Evolutionary conservation across 2,797 vertebrate species (phyloP), one percentile per base, ranked within the genome.

Genomic region (Arctocebus calabarensis): DNA sequence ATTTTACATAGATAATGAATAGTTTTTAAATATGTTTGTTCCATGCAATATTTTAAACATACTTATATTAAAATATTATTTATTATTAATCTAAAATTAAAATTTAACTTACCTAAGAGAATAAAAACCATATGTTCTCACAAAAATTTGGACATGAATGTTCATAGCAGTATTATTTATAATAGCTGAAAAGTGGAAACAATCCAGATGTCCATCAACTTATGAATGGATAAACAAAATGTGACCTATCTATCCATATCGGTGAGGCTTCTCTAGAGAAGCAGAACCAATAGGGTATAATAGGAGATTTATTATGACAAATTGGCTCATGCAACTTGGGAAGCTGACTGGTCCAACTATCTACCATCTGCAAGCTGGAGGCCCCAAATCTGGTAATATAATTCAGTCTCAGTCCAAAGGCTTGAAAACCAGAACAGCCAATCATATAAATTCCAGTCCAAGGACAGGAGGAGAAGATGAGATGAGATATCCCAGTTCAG

Each of bases 31-130:
- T 70, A 74, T n/a, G 14, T 86, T 91, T 91, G 57, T 68, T 32
- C 11, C 27, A 82, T 73, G 79, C 2, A 73, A 55, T 93, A 66
- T 55, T 78, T 82, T 62, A 93, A 25, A 68, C 19, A 73, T 43
- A 85, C 3, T 85, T 71, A 27, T 17, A 71, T 77, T 87, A 43
- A 92, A 92, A 84, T 84, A 77, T 84, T 84, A 71, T 62, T 85
- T 23, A 70, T 74, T 75, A 0, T 71, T 94, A 43, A 75, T 62
- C 84, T 86, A 57, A 93, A 94, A 94, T 88, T 91, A 78, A 88
- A 93, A 85, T 61, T 83, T 77, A 87, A 91, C 59, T 19, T 66
- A 86, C 23, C 66, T 70, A 37, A 25, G 37, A 84, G 59, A 84
- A 94, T 37, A 55, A 25, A 95, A 91, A 88, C 40, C 27, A 85